Evolutionary conservation across 2,888 invertebrate species (phyloP), one percentile per base, ranked within the genome.

Genomic region (Frankliniella intonsa): DNA sequence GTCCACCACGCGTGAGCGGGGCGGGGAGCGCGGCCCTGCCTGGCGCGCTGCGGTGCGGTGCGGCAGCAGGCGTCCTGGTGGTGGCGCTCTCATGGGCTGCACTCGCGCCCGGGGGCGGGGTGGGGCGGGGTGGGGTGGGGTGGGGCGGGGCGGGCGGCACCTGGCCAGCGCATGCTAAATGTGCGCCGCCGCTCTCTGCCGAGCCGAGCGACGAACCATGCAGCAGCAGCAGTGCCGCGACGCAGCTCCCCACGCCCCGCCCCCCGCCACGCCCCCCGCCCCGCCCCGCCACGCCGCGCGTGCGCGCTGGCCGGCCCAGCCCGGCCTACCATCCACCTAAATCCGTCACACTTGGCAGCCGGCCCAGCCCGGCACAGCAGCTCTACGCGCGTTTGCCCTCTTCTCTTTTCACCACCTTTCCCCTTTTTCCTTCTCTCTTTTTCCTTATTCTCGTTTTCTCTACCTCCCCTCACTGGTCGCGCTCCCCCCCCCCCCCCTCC

Each of bases 261-360:
- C 62, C 38, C 17, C 0, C 62, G 17, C 14, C 62, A 17, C 62
- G 17, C 14, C 62, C 55, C 55, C 55, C 62, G 62, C 62, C 62
- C 17, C 62, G 62, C 62, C 62, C 55, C 55, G 55, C 14, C 14
- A 10, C 62, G 62, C 62, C 62, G 7, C 62, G 62, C 55, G 14
- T 8, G 69, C 10, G 22, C 25, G 69, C 69, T 12, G 69, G 25
- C 69, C 69, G 25, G 69, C 69, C 12, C 51, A 9, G 51, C 51
- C 10, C 51, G 51, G 10, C 10, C 51, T 14, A 19, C 11, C 22
- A 22, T 76, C 25, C 69, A 22, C 22, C 69, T 76, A 76, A 76
- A 76, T 76, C 69, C 69, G 69, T 76, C 69, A 76, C 69, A 76
- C 69, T 76, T 76, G 69, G 69, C 69, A 76, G 69, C 11, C 22